These are phyloP conservation scores for Orbicella faveolata DNA, from an alignment of 64 coral and sea anemone species.

Conservation along the genomic window DNA sequence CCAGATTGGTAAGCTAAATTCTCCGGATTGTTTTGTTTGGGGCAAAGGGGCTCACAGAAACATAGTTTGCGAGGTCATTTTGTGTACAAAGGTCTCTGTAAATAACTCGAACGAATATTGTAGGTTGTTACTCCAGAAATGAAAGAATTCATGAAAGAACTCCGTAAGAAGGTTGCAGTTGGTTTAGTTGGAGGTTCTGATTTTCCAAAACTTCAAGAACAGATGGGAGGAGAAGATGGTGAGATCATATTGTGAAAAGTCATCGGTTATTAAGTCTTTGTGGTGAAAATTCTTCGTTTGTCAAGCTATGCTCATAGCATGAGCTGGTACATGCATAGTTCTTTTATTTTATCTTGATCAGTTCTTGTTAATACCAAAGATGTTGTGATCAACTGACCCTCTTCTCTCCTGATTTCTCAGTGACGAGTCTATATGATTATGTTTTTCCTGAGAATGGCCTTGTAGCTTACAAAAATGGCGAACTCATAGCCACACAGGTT, in stretches of 20 bases:
- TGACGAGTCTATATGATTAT: constrained; percentile 87
- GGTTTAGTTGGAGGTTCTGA: constrained; percentile 98
- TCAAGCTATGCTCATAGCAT: too few species aligned
- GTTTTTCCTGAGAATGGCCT: constrained; percentile 96
- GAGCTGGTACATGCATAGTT: too few species aligned
- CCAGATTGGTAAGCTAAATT: constrained; percentile 60
- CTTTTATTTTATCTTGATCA: too few species aligned
- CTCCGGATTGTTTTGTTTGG: neutral
- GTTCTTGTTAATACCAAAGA: too few species aligned
- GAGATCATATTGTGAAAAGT: neutral
- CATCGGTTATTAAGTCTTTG: neutral
- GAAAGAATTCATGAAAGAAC: constrained; percentile 83
- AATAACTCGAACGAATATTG: neutral
- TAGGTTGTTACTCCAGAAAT: constrained; percentile 84
- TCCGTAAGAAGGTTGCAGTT: constrained; percentile 86
- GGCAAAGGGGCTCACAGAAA: too few species aligned
- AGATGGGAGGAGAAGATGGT: constrained; percentile 95
- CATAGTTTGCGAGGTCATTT: neutral
- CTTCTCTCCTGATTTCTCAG: constrained; percentile 31
- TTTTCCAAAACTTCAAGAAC: constrained; percentile 86
- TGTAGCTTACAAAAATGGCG: constrained; percentile 82
- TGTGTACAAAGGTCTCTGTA: neutral
- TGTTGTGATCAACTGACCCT: too few species aligned
- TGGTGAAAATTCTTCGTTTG: too few species aligned
- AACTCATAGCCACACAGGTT: constrained; percentile 75